Evolutionary conservation across 2,888 invertebrate species (phyloP), one percentile per base, ranked within the genome.

Genomic region (Nymphalis urticae): DNA sequence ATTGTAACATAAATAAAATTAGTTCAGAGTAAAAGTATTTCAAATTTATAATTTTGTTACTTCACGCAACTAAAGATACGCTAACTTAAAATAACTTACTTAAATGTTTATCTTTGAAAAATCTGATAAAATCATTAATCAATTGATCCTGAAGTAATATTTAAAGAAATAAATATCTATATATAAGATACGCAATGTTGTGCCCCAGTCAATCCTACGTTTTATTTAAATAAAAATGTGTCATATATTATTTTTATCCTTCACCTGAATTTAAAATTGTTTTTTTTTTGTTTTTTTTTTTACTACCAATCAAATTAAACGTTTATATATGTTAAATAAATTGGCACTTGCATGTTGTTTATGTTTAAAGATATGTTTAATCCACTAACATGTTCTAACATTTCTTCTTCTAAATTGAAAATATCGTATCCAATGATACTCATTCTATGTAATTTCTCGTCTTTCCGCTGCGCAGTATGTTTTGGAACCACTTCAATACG

Each of bases 401-500:
- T 81, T 76, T 76, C 81, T 81, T 82, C 83, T 86, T 86, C 85
- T 86, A 85, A 85, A 85, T 84, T 89, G 85, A 83, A 81, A 78
- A 77, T 78, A 79, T 77, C 82, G 79, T 82, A 82, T 83, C 84
- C 82, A 84, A 88, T 84, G 82, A 82, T 82, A 89, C 85, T 88
- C 83, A 90, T 85, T 88, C 82, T 89, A 90, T 94, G 93, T 94
- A 89, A 92, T 94, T 94, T 95, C 94, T 94, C 94, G 95, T 94
- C 95, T 94, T 93, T 93, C 94, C 95, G 96, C 96, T 96, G 96
- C 96, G 94, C 97, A 98, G 98, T 97, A 96, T 97, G 95, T 98
- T 98, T 96, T 98, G 98, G 98, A 98, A 97, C 95, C 97, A 98
- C 97, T 98, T 98, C 97, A 98, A 98, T 93, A 96, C 97, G 95